A percentile compares a stretch with the other conserved stretches of the same genome.
Conservation (phyloP, 1,140 invertebrate species). For the Hydropsyche tenuis region DNA sequence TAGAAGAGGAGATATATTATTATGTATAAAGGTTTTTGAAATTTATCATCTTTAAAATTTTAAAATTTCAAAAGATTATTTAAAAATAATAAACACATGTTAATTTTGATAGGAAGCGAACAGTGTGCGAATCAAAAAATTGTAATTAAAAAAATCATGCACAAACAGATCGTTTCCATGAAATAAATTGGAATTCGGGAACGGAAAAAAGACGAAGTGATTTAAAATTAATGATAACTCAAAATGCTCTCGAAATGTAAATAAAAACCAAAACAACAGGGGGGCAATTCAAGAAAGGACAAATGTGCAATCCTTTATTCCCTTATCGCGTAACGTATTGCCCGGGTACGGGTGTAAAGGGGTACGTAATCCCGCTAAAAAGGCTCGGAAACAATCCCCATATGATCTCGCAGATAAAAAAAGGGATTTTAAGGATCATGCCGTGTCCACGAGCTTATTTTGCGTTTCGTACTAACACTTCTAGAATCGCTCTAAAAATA, state of each 20-base stretch:
- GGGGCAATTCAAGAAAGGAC: not conserved
- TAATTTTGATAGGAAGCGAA: not conserved
- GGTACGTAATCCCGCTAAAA: constrained; percentile 19
- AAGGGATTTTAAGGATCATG: constrained; percentile 21
- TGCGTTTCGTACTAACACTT: not conserved
- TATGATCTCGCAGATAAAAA: constrained; percentile 25
- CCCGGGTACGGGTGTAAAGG: not conserved
- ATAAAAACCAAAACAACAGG: not conserved
- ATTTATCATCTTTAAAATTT: not conserved
- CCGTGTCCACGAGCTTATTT: constrained; percentile 21
- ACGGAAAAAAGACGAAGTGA: too few relatives aligned
- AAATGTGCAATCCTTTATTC: constrained; percentile 22
- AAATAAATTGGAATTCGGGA: too few relatives aligned
- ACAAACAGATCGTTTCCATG: not conserved
- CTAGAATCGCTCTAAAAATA: not conserved
- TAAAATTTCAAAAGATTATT: too few relatives aligned
- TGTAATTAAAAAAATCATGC: not conserved
- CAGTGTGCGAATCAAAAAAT: not conserved
- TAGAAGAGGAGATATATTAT: not conserved
- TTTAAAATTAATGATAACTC: too few relatives aligned
- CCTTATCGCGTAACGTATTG: constrained; percentile 24
- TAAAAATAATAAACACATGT: too few relatives aligned
- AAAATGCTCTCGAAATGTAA: not conserved
- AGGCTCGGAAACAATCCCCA: constrained; percentile 13
- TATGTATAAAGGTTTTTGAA: not conserved